Percentiles rank a stretch among this genome's conserved stretches.
phyloP scores from a whole-genome alignment of 2,113 vertebrate species.

The Istiophorus platypterus region DNA sequence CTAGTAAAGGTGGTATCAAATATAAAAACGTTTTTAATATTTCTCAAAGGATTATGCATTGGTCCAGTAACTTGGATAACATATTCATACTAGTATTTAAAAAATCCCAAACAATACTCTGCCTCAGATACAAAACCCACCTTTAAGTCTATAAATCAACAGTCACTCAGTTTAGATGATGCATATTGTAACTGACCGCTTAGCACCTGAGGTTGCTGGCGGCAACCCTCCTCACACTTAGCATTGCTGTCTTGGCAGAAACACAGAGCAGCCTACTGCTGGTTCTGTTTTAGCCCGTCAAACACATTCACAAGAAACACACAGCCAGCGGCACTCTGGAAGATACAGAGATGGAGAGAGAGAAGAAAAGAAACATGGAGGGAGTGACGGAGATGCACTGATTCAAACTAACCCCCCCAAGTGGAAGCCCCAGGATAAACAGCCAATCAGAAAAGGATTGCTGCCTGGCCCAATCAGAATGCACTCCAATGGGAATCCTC shows the following conservation, averaged over 20 bases:
- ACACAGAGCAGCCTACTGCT: constrained; percentile 64
- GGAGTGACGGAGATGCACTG: constrained; percentile 46
- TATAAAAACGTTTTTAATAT: neutral
- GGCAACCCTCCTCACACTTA: constrained; percentile 45
- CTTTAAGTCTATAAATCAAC: neutral
- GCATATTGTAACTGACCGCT: constrained; percentile 37
- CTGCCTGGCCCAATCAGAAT: constrained; percentile 72
- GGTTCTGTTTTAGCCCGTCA: constrained; percentile 78
- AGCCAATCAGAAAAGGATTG: constrained; percentile 68
- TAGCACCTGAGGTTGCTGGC: constrained; percentile 54
- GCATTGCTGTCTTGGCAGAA: constrained; percentile 26
- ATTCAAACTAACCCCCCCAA: constrained; percentile 69
- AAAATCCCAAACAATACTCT: neutral
- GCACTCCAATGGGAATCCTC: constrained; percentile 73
- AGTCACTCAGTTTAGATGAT: constrained; percentile 35
- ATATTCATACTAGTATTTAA: neutral
- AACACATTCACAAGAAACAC: constrained; percentile 75
- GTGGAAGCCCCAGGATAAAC: constrained; percentile 68
- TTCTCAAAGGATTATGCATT: neutral
- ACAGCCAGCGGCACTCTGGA: constrained; percentile 52
- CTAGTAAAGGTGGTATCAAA: neutral
- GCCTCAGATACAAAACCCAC: neutral
- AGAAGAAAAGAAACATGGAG: constrained; percentile 47
- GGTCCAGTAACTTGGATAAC: neutral
- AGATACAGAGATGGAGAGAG: constrained; percentile 53